These are phyloP conservation scores for Novumbra hubbsi DNA, from an alignment of 2,797 vertebrate genomes.

Conservation along the genomic window DNA sequence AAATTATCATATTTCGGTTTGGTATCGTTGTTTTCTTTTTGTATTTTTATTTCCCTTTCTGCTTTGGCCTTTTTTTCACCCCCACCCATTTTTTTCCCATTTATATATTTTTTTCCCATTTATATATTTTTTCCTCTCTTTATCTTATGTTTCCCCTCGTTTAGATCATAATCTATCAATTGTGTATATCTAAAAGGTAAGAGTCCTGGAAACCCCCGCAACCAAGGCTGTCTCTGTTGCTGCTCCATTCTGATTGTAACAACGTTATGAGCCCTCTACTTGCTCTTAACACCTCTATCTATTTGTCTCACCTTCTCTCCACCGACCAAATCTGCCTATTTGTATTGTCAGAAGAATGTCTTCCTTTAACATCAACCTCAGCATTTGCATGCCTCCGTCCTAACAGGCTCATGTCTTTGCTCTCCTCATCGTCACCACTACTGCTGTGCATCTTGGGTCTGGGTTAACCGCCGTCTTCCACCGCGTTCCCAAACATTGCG, in stretches of 20 bases:
- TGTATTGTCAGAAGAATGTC: slow-evolving; percentile 56
- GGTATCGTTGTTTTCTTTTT: slow-evolving; percentile 30
- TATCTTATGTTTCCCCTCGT: slow-evolving; percentile 79
- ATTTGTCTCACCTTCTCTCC: slow-evolving; percentile 64
- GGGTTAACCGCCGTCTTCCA: slow-evolving; percentile 17
- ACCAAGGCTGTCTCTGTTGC: slow-evolving; percentile 58
- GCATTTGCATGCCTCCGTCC: slow-evolving; percentile 83
- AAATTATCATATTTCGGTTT: slow-evolving; percentile 45
- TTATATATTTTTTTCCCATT: slow-evolving; percentile 32
- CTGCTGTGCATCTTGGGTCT: slow-evolving; percentile 13
- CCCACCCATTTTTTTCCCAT: slow-evolving; percentile 11
- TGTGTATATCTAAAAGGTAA: slow-evolving; percentile 98
- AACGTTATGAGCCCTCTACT: slow-evolving; percentile 57
- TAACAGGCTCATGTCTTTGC: slow-evolving; percentile 57
- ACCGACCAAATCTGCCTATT: slow-evolving; percentile 73
- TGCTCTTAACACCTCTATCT: slow-evolving; percentile 23
- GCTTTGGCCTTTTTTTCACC: slow-evolving; percentile 9
- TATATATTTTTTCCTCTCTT: slow-evolving; percentile 32
- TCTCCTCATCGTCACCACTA: slow-evolving; percentile 31
- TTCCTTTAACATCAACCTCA: slow-evolving; percentile 67
- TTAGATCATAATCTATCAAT: slow-evolving; percentile 99
- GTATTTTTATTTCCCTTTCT: slow-evolving; percentile 10
- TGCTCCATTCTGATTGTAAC: slow-evolving; percentile 71
- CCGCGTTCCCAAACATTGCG: slow-evolving; percentile 29
- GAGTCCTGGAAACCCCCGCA: slow-evolving; percentile 75